These are phyloP conservation scores for Pseudomyrmex pallidus DNA, from an alignment of 1,140 invertebrate genomes.

Conservation along the genomic window DNA sequence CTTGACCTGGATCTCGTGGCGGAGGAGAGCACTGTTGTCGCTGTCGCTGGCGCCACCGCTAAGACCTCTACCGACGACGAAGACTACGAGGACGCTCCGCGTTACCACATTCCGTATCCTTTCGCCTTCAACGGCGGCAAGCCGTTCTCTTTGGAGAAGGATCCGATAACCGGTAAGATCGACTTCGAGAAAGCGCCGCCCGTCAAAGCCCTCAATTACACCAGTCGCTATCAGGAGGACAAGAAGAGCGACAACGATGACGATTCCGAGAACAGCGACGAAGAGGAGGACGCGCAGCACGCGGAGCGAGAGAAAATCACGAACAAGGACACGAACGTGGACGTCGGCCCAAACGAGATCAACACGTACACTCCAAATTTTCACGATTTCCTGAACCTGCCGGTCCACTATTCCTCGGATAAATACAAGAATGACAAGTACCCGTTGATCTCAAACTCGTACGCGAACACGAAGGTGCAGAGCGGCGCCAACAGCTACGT, in stretches of 20 bases:
- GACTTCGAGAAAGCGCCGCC: conserved; percentile 86
- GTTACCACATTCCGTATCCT: conserved; percentile 80
- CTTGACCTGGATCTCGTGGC: conserved; percentile 78
- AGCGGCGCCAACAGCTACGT: conserved; percentile 88
- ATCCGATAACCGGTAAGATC: conserved; percentile 88
- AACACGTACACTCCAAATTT: conserved; percentile 87
- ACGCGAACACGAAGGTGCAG: conserved; percentile 90
- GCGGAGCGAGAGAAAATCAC: conserved; percentile 77
- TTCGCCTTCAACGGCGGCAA: conserved; percentile 89
- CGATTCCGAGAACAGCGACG: conserved; percentile 63
- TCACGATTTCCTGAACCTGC: conserved; percentile 90
- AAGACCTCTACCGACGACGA: conserved; percentile 17
- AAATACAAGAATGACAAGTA: conserved; percentile 87
- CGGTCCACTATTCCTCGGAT: conserved; percentile 88
- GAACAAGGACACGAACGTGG: conserved; percentile 82
- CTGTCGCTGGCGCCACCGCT: conserved; percentile 1
- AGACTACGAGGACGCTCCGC: conserved; percentile 59
- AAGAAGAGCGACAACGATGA: conserved; percentile 75
- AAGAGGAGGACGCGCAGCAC: conserved; percentile 17
- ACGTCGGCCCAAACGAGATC: conserved; percentile 85
- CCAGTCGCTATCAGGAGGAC: conserved; percentile 82
- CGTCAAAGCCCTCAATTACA: conserved; percentile 83
- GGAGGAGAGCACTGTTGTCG: conserved; percentile 76
- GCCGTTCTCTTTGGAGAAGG: conserved; percentile 89
- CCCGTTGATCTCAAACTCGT: conserved; percentile 89